Percentiles rank a stretch among this genome's conserved stretches.
phyloP scores from a whole-genome alignment of 2,113 vertebrate genomes.

The Morone chrysops region DNA sequence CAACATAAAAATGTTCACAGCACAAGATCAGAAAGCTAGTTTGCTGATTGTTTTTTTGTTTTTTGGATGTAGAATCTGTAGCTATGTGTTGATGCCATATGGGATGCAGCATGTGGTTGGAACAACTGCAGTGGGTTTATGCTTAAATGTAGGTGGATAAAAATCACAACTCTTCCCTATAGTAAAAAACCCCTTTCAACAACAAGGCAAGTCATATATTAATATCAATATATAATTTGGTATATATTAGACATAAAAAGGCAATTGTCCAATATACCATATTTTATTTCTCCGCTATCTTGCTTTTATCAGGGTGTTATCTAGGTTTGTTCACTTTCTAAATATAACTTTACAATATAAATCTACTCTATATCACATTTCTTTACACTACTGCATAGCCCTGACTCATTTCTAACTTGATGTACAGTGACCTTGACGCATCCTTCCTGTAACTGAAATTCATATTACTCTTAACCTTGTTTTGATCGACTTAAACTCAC shows the following conservation, averaged over 20 bases:
- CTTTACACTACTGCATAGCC: background rate
- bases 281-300: too few relatives aligned
- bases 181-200: too few relatives aligned
- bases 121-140: background rate
- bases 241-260: background rate
- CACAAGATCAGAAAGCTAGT: background rate
- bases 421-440: background rate
- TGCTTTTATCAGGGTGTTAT: too few relatives aligned
- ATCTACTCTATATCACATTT: too few relatives aligned
- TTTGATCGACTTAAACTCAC: background rate
- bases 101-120: background rate
- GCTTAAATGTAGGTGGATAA: background rate
- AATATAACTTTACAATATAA: too few relatives aligned
- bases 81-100: background rate
- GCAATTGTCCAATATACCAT: background rate
- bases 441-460: background rate
- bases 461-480: background rate
- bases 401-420: background rate
- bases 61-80: background rate
- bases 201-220: background rate
- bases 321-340: too few relatives aligned
- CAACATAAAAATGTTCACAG: background rate
- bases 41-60: background rate
- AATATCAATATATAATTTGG: too few relatives aligned
- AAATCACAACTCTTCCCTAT: background rate